A percentile compares a stretch with the other conserved stretches of the same genome.
Evolutionary conservation across 1,140 invertebrate species (phyloP).

Genomic region (Bombus fervidus): DNA sequence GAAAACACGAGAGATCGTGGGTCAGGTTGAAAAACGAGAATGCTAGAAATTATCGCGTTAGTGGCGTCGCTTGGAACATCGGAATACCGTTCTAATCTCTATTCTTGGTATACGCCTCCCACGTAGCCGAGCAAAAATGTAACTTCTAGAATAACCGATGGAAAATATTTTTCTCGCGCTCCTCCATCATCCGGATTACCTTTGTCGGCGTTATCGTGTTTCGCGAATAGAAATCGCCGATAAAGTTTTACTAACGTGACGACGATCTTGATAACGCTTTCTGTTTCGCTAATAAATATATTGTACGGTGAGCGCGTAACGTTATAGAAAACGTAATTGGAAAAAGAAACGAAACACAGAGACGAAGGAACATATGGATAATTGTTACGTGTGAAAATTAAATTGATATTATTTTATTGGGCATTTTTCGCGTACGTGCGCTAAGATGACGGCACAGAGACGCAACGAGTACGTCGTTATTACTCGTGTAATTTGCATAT

Average conservation of each 20-base stretch:
- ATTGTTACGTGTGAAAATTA: too few relatives aligned
- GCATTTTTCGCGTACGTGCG: too few relatives aligned
- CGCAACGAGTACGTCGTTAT: too few relatives aligned
- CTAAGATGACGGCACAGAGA: too few relatives aligned
- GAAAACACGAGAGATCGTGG: slow-evolving; percentile 2
- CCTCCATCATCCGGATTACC: too few relatives aligned
- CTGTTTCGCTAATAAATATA: background rate
- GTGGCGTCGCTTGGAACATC: slow-evolving; percentile 12
- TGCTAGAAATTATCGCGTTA: slow-evolving; percentile 19
- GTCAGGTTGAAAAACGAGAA: slow-evolving; percentile 16
- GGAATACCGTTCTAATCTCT: slow-evolving; percentile 43
- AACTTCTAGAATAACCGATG: background rate
- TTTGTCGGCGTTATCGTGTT: background rate
- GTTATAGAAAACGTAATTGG: background rate
- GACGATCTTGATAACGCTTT: background rate
- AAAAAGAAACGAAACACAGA: too few relatives aligned
- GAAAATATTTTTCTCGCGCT: background rate
- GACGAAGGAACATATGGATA: accelerated
- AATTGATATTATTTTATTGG: too few relatives aligned
- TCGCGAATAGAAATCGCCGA: background rate
- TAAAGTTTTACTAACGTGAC: background rate
- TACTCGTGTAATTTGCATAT: too few relatives aligned
- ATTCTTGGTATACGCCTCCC: slow-evolving; percentile 49
- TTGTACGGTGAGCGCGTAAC: background rate
- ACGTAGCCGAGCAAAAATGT: slow-evolving; percentile 35